Percentiles rank a stretch among this genome's conserved stretches.
Evolutionary conservation across 1,140 invertebrate genomes (phyloP).

Genomic region (Bombus confusus): DNA sequence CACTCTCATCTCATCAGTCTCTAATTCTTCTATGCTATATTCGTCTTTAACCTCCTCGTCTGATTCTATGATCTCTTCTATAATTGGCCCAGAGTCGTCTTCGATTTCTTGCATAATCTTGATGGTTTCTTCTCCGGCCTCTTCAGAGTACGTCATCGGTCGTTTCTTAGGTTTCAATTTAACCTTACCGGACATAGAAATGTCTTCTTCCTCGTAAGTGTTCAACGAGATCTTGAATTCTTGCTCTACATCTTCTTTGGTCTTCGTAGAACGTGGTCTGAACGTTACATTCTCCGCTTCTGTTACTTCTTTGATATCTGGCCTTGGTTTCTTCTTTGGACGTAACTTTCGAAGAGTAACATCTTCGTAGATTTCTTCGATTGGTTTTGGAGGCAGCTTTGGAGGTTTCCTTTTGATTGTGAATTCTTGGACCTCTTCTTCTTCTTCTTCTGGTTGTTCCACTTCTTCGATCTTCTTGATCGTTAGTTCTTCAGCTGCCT

Average conservation of each 20-base stretch:
- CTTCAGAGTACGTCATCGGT: constrained; percentile 87
- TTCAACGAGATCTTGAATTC: constrained; percentile 92
- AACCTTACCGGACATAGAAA: constrained; percentile 91
- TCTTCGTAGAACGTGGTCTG: constrained; percentile 87
- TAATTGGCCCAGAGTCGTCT: constrained; percentile 85
- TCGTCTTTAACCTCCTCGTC: constrained; percentile 86
- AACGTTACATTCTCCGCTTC: constrained; percentile 90
- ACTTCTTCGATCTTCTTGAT: constrained; percentile 63
- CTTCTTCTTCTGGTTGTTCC: constrained; percentile 67
- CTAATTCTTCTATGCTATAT: constrained; percentile 82
- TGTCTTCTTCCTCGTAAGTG: constrained; percentile 93
- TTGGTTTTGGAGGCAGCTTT: constrained; percentile 80
- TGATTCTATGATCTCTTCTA: constrained; percentile 87
- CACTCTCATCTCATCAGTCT: constrained; percentile 83
- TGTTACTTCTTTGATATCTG: constrained; percentile 86
- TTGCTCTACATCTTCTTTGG: constrained; percentile 92
- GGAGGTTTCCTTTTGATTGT: constrained; percentile 82
- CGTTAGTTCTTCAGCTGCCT: constrained; percentile 80
- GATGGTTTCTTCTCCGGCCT: constrained; percentile 88
- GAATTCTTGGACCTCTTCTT: constrained; percentile 75
- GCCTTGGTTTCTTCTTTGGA: constrained; percentile 84
- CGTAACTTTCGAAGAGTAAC: constrained; percentile 88
- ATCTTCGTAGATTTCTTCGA: constrained; percentile 88
- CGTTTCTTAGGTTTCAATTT: constrained; percentile 88
- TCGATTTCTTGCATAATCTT: constrained; percentile 88